Evolutionary conservation across 53 echinoderm and acorn worm genomes (phyloP), one percentile per base, ranked within the genome.

Genomic region (Stichopus horrens): DNA sequence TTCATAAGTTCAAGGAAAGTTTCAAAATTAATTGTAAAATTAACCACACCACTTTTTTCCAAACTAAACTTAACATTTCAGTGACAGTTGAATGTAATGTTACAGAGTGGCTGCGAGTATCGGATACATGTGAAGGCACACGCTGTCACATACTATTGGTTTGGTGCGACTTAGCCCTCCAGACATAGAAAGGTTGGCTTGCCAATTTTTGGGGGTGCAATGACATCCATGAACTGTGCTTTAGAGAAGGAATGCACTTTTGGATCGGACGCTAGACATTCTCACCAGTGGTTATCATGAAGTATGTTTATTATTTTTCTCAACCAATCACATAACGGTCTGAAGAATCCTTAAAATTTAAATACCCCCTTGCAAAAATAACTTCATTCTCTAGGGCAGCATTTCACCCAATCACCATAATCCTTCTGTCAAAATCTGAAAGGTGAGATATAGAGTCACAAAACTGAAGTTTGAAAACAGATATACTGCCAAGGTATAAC

Each of bases 211-310:
- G 4, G 71, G 81, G 81, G 81, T 81, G 81, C 81, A 81, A 81
- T 56, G 81, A 81, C 81, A 81, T 81, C 57, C 57, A 56, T 57
- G 81, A 56, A 81, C 81, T 58, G 7, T 52, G 16, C 54, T 5
- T 18, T 8, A 22, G 57, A 77, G 19, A 51, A 58, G 56, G 22
- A 13, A 57, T 81, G 81, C 81, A 81, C 81, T 81, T 81, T 77
- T 71, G 16, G 53, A 57, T 55, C 57, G 56, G 56, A 81, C 55
- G 81, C 81, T 58, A 81, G 81, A 81, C 81, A 81, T 81, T 81
- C 81, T 81, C 81, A 81, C 56, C 81, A 81, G 57, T 81, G 81
- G 81, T 81, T 56, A 81, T 81, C 81, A 81, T 81, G 81, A 81
- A 81, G n/a, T 71, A 81, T 81, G 81, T 81, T 81, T 81, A 81